A percentile compares a stretch with the other conserved stretches of the same genome.
These are phyloP conservation scores for Zosterops hypoxanthus DNA, from an alignment of 2,113 vertebrate genomes.

Conservation along the genomic window DNA sequence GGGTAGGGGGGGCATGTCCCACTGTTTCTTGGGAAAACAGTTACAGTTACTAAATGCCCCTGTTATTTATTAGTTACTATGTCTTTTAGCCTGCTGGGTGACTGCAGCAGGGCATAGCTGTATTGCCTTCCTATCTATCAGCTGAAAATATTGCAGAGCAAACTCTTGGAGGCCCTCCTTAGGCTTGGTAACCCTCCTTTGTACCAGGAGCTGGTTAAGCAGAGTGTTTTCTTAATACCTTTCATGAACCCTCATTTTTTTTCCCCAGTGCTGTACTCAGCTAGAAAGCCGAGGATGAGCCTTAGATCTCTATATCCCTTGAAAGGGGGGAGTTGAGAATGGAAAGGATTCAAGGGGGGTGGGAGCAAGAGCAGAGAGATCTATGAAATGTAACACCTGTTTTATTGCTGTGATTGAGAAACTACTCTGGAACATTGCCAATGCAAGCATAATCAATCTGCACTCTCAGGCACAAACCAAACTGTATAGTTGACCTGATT, in stretches of 20 bases:
- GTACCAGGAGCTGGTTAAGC: background rate
- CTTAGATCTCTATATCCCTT: background rate
- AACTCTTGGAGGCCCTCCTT: background rate
- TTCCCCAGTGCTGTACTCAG: background rate
- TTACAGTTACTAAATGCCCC: background rate
- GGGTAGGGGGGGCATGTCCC: background rate
- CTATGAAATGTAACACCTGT: background rate
- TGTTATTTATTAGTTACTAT: background rate
- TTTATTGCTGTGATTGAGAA: background rate
- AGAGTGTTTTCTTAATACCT: background rate
- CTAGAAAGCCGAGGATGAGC: background rate
- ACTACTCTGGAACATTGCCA: background rate
- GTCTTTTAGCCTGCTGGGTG: background rate
- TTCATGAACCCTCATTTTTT: background rate
- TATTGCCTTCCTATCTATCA: background rate
- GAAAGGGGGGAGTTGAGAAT: background rate
- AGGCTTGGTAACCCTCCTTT: background rate
- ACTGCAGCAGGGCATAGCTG: background rate
- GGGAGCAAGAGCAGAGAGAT: background rate
- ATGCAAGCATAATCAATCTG: background rate
- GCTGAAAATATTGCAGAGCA: background rate
- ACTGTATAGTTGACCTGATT: background rate
- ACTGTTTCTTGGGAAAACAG: background rate
- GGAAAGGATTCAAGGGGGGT: background rate
- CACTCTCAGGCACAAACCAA: background rate